phyloP scores from a whole-genome alignment of 1,140 invertebrate species.

The Hesperophylax magnus region DNA sequence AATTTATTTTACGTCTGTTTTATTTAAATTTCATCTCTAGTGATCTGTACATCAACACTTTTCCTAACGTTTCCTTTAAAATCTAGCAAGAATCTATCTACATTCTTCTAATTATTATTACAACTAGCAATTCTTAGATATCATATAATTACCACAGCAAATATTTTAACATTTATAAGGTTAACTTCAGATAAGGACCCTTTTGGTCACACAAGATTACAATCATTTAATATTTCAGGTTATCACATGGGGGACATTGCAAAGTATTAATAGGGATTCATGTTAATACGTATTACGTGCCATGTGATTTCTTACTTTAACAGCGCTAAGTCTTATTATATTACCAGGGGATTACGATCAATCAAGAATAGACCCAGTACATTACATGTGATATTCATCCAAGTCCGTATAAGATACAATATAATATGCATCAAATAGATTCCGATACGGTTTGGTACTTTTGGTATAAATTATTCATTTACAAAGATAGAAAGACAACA shows the following conservation, averaged over 20 bases:
- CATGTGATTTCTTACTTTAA: background rate
- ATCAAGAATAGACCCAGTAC: background rate
- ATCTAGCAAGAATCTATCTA: constrained; percentile 25
- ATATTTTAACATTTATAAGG: constrained; percentile 25
- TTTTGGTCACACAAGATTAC: background rate
- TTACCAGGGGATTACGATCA: constrained; percentile 8
- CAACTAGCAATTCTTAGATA: constrained; percentile 2
- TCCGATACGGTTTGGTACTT: no score
- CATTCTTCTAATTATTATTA: no score
- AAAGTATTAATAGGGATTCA: background rate
- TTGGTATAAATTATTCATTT: no score
- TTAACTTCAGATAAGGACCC: background rate
- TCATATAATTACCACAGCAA: constrained; percentile 10
- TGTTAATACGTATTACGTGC: background rate
- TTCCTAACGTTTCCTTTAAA: background rate
- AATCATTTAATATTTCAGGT: background rate
- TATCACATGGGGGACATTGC: constrained; percentile 5
- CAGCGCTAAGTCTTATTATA: background rate
- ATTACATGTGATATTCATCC: background rate
- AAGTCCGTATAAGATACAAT: no score
- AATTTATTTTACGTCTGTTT: no score
- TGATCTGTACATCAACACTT: background rate
- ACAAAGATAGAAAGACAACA: no score
- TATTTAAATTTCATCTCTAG: background rate
- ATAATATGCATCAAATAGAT: no score